These are phyloP conservation scores for Sericinus montela DNA, from an alignment of 2,888 invertebrate genomes.

Conservation along the genomic window DNA sequence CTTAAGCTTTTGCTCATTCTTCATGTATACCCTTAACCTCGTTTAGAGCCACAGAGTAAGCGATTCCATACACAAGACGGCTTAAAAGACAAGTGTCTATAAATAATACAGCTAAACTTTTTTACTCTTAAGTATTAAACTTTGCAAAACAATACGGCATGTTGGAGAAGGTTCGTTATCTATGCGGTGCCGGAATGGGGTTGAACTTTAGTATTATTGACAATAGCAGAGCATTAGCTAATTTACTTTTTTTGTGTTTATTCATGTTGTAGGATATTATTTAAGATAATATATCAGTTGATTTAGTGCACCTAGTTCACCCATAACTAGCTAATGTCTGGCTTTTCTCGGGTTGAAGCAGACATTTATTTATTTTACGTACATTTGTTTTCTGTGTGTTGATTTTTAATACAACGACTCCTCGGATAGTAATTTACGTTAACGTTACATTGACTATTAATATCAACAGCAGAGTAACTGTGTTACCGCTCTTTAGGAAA, in stretches of 20 bases:
- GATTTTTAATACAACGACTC: too few relatives aligned
- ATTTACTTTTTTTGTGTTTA: background rate
- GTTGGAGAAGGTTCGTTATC: background rate
- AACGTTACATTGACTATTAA: too few relatives aligned
- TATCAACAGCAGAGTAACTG: too few relatives aligned
- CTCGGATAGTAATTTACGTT: too few relatives aligned
- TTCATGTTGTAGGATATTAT: background rate
- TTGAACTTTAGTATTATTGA: constrained; percentile 1
- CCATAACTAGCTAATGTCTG: too few relatives aligned
- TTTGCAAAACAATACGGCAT: background rate
- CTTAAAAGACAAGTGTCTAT: constrained; percentile 15
- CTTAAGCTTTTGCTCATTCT: constrained; percentile 43
- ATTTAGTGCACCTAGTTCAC: too few relatives aligned
- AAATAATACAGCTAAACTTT: constrained; percentile 16
- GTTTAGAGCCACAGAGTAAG: constrained; percentile 29
- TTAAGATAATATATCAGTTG: too few relatives aligned
- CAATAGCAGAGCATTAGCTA: background rate
- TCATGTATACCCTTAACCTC: constrained; percentile 43
- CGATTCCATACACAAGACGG: constrained; percentile 21
- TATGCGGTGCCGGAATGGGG: background rate
- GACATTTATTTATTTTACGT: too few relatives aligned
- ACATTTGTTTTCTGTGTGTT: too few relatives aligned
- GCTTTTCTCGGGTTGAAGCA: too few relatives aligned
- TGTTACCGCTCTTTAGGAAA: too few relatives aligned
- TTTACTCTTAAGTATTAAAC: constrained; percentile 18